A percentile compares a stretch with the other conserved stretches of the same genome.
Conservation (phyloP, 2,888 invertebrate species). For the Mesoligia furuncula region DNA sequence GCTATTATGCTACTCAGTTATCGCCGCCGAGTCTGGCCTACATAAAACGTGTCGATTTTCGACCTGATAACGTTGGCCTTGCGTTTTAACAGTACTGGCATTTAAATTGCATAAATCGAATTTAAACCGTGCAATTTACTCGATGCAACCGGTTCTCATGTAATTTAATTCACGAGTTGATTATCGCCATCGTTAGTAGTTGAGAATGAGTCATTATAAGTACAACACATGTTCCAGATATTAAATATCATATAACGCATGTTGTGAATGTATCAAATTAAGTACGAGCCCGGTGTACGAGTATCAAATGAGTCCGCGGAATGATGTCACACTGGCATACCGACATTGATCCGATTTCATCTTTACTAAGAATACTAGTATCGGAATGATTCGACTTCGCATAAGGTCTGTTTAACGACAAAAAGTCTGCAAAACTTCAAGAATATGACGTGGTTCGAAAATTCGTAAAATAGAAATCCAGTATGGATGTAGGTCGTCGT, state of each 20-base stretch:
- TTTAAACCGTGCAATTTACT: slow-evolving; percentile 82
- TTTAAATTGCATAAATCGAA: slow-evolving; percentile 85
- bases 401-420: slow-evolving; percentile 29
- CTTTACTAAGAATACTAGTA: slow-evolving; percentile 49
- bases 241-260: slow-evolving; percentile 70
- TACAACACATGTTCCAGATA: slow-evolving; percentile 72
- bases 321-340: slow-evolving; percentile 71
- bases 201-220: slow-evolving; percentile 78
- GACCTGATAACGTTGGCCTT: slow-evolving; percentile 86
- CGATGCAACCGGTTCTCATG: slow-evolving; percentile 82
- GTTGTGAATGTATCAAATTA: slow-evolving; percentile 68
- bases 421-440: slow-evolving; percentile 48
- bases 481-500: slow-evolving; percentile 76
- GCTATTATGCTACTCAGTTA: slow-evolving; percentile 80
- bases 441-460: slow-evolving; percentile 67
- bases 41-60: slow-evolving; percentile 87
- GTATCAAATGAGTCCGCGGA: slow-evolving; percentile 55
- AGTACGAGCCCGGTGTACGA: slow-evolving; percentile 22
- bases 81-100: slow-evolving; percentile 82
- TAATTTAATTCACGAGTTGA: slow-evolving; percentile 80
- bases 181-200: slow-evolving; percentile 74
- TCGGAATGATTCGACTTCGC: slow-evolving; percentile 29
- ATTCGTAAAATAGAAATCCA: slow-evolving; percentile 75
- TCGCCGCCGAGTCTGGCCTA: slow-evolving; percentile 83
- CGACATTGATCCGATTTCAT: slow-evolving; percentile 60